Evolutionary conservation across 2,797 vertebrate species (phyloP).

Genomic region (Oreortyx pictus): DNA sequence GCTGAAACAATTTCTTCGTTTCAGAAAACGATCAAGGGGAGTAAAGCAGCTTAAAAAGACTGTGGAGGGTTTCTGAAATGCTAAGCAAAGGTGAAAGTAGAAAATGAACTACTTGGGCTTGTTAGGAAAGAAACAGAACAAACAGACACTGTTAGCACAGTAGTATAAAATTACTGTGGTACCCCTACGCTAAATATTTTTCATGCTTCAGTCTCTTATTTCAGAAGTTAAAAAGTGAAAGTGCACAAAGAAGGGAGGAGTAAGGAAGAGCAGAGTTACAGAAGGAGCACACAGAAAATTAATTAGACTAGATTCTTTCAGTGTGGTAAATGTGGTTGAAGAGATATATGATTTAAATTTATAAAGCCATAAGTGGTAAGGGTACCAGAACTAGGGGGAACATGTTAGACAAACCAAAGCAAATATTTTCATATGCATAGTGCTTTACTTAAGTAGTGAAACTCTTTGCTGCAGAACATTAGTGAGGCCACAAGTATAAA

Average conservation of each 20-base stretch:
- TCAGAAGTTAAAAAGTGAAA: background rate
- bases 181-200: background rate
- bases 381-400: slow-evolving; percentile 23
- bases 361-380: slow-evolving; percentile 16
- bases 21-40: background rate
- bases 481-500: slow-evolving; percentile 8
- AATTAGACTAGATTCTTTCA: background rate
- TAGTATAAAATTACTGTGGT: background rate
- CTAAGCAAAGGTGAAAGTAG: background rate
- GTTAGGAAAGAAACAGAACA: background rate
- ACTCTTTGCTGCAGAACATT: slow-evolving; percentile 11
- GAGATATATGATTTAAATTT: background rate
- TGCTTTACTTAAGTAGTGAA: slow-evolving; percentile 10
- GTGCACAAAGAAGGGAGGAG: background rate
- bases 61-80: background rate
- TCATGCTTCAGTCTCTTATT: background rate
- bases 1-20: background rate
- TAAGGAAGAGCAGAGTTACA: background rate
- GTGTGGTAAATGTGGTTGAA: slow-evolving; percentile 14
- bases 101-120: background rate
- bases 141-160: background rate
- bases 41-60: background rate
- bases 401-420: slow-evolving; percentile 21
- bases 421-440: slow-evolving; percentile 14
- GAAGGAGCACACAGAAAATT: background rate